phyloP scores from a whole-genome alignment of 2,888 invertebrate genomes.

The Sepiola atlantica region DNA sequence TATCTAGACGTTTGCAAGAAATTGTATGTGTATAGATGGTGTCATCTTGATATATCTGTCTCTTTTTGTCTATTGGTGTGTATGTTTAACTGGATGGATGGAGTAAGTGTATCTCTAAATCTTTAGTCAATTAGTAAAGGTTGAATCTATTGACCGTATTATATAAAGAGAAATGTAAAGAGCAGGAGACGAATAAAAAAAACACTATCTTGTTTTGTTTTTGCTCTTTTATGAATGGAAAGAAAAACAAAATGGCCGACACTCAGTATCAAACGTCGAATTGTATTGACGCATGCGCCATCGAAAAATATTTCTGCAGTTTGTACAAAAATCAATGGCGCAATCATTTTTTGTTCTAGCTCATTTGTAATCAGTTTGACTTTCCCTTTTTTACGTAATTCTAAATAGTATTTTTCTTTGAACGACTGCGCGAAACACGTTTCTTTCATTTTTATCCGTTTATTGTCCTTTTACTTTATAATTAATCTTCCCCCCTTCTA shows the following conservation, averaged over 20 bases:
- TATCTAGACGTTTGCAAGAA: no score
- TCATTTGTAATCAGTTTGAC: neutral
- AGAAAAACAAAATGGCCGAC: neutral
- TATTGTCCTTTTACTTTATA: no score
- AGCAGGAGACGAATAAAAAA: neutral
- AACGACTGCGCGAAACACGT: neutral
- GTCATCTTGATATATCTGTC: no score
- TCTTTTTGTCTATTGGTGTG: no score
- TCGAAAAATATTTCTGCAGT: neutral
- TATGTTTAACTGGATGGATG: neutral
- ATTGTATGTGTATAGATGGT: no score
- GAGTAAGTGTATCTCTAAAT: neutral
- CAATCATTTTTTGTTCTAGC: neutral
- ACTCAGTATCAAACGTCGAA: neutral
- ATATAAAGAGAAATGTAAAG: neutral
- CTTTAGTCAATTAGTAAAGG: neutral
- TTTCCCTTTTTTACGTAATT: neutral
- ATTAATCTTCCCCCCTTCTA: no score
- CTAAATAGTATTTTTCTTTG: no score
- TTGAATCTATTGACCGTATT: neutral
- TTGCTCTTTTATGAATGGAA: neutral
- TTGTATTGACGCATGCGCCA: neutral
- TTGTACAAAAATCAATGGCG: neutral
- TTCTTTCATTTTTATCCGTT: no score
- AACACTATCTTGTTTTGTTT: neutral